Conservation (phyloP, 2,888 invertebrate species). For the Yponomeuta malinellus region DNA sequence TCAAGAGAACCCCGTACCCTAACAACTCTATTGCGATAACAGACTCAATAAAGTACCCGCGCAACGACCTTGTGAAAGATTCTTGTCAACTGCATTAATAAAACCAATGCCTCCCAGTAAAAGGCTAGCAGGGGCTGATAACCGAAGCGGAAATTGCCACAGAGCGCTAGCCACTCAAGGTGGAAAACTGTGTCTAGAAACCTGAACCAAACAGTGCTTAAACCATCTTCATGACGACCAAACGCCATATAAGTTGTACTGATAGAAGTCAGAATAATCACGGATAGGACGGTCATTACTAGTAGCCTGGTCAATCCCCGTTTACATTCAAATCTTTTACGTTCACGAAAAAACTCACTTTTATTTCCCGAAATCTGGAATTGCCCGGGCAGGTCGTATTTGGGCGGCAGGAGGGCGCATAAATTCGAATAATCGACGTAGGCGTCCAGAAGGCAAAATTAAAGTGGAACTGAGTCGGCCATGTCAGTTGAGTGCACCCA, state of each 20-base stretch:
- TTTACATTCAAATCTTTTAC: neutral
- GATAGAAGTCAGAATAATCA: neutral
- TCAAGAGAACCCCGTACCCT: neutral
- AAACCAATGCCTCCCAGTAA: constrained; percentile 62
- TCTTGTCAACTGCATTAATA: constrained; percentile 59
- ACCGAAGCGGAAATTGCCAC: constrained; percentile 69
- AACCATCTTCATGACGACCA: neutral
- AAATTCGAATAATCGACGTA: no score
- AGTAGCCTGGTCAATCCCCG: constrained; percentile 17
- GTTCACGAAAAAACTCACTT: neutral
- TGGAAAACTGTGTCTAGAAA: constrained; percentile 24
- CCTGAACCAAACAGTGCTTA: neutral
- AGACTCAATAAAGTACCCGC: constrained; percentile 22
- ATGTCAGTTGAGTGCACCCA: no score
- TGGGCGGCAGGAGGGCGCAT: no score
- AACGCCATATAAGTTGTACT: neutral
- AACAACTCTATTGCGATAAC: constrained; percentile 4
- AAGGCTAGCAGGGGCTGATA: constrained; percentile 58
- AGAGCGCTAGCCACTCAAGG: constrained; percentile 33
- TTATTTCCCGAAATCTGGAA: no score
- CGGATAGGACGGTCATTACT: neutral
- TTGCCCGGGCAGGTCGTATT: no score
- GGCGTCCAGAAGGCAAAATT: no score
- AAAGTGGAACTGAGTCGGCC: no score
- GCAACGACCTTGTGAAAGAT: constrained; percentile 46